A percentile compares a stretch with the other conserved stretches of the same genome.
Evolutionary conservation across 2,113 vertebrate species (phyloP).

Genomic region (Heterotis niloticus): DNA sequence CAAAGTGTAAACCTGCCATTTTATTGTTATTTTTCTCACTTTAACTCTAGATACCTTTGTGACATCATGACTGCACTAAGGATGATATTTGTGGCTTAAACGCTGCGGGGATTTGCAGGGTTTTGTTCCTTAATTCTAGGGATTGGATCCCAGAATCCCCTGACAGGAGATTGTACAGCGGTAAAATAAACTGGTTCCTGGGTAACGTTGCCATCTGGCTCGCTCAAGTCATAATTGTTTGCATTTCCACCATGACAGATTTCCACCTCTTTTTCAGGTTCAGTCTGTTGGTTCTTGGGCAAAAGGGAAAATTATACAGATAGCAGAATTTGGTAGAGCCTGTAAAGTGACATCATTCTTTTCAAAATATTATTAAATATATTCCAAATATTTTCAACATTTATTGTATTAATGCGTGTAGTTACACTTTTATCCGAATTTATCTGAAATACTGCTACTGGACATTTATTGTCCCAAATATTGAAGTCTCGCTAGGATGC

Average conservation of each 20-base stretch:
- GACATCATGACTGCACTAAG: constrained; percentile 40
- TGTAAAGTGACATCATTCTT: too few species aligned
- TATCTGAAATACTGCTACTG: too few species aligned
- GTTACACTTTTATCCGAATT: too few species aligned
- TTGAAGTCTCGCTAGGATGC: too few species aligned
- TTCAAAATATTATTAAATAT: too few species aligned
- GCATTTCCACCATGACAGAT: constrained; percentile 21
- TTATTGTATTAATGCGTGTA: too few species aligned
- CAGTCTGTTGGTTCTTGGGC: neutral
- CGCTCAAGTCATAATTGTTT: constrained; percentile 40
- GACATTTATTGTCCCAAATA: too few species aligned
- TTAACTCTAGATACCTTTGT: constrained; percentile 25
- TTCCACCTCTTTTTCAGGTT: constrained; percentile 5
- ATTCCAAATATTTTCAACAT: too few species aligned
- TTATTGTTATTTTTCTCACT: neutral
- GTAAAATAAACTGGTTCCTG: constrained; percentile 40
- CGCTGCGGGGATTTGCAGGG: constrained; percentile 43
- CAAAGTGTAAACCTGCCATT: too few species aligned
- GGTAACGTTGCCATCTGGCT: constrained; percentile 19
- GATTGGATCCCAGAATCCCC: constrained; percentile 40
- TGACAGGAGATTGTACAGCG: constrained; percentile 34
- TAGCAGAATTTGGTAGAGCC: too few species aligned
- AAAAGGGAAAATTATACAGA: neutral
- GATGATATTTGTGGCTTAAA: constrained; percentile 46
- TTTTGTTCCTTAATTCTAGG: constrained; percentile 39